Base-by-base conservation (phyloP, 2,888 invertebrate genomes). In the Saturnia pavonia region DNA sequence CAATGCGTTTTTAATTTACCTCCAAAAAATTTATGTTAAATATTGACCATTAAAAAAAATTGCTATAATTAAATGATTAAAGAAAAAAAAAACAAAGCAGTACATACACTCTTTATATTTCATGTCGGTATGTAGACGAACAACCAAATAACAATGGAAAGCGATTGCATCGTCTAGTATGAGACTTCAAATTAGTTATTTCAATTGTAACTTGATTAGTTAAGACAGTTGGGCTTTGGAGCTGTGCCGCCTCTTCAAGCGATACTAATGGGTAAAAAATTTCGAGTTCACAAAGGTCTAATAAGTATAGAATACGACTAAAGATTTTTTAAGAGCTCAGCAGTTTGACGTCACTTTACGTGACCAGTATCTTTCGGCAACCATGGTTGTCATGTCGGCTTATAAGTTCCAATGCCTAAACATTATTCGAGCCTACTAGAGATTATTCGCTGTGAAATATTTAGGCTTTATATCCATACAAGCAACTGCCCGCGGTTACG, bases 71-170 rank as follows among this genome's bases (percentile, higher is more conserved):
- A 34, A 34, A 34, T 34, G n/a, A n/a, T 34, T 34, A 34, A 34
- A 4, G 2, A 34, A 34, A 34, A 34, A 34, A 34, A 34, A 34
- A 34, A 6, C 3, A 34, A 34, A 34, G 6, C 34, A 34, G 34
- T 4, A 34, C 34, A 34, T 34, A 34, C 40, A 63, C 34, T 1
- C 63, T 34, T 34, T 63, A 63, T 19, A 34, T 63, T 7, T 7
- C 16, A 63, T 14, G 25, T 1, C 19, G 19, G 40, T 40, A 65
- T 40, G 65, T 65, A 40, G 65, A 40, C 65, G 65, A 65, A 65
- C 34, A 40, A 65, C 34, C 16, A 27, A 9, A 65, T 65, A 65
- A 65, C 65, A 65, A 65, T 65, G 11, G 65, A n/a, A 65, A 65
- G 40, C 14, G 65, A 34, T 19, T 40, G 65, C 6, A 65, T 40